phyloP scores from a whole-genome alignment of 2,797 vertebrate species.

The Enteromius thamalakanensis region DNA sequence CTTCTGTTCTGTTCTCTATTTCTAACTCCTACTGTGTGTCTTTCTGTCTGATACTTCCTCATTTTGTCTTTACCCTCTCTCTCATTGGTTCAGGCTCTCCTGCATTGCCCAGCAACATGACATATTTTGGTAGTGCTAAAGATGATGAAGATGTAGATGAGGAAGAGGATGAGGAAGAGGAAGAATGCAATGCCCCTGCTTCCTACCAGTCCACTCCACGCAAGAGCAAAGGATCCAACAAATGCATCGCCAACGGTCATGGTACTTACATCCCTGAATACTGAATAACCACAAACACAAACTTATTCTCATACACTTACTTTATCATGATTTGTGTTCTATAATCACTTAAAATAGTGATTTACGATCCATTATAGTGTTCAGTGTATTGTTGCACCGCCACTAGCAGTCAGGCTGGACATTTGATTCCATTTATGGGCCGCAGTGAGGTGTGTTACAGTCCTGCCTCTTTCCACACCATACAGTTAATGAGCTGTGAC shows the following conservation, averaged over 20 bases:
- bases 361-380: constrained; percentile 20
- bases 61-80: constrained; percentile 34
- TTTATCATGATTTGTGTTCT: not conserved
- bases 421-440: constrained; percentile 52
- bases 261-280: constrained; percentile 73
- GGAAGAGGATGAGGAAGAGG: constrained; percentile 89
- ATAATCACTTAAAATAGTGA: not conserved
- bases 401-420: constrained; percentile 28
- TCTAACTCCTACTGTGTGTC: constrained; percentile 1
- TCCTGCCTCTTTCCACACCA: constrained; percentile 47
- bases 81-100: constrained; percentile 80
- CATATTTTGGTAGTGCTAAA: constrained; percentile 86
- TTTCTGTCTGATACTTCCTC: not conserved
- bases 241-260: constrained; percentile 86
- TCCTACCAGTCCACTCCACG: constrained; percentile 95
- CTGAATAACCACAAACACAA: constrained; percentile 51
- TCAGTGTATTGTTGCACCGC: constrained; percentile 35
- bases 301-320: constrained; percentile 21
- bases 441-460: constrained; percentile 52
- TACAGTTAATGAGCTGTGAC: constrained; percentile 58
- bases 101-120: constrained; percentile 91
- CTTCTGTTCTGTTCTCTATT: not conserved
- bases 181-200: constrained; percentile 81
- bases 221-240: constrained; percentile 87
- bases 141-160: constrained; percentile 81